Evolutionary conservation across 2,888 invertebrate genomes (phyloP), one percentile per base, ranked within the genome.

Genomic region (Diarsia mendica): DNA sequence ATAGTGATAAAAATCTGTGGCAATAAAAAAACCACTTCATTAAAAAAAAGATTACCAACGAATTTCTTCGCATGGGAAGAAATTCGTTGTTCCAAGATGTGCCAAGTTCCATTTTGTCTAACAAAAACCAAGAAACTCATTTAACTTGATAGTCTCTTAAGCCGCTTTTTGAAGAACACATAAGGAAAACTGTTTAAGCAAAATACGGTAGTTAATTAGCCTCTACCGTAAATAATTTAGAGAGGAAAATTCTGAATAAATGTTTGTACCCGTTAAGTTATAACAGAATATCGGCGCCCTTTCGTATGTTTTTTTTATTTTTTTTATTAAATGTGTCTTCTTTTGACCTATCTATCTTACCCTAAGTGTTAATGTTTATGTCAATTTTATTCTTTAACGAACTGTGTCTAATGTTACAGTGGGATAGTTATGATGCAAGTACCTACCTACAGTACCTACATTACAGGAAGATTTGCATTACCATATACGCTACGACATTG

Each of bases 201-300:
- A 83, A 79, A 79, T 64, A 33, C 58, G 67, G 65, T 58, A 72
- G 65, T 67, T 82, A 86, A 89, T 88, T 83, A 85, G 51, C 63
- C 67, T 80, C 81, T 81, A 77, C 81, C 65, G 71, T 79, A 80
- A 79, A 83, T 85, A 85, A 84, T 83, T 83, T 78, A 69, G 55
- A 71, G 20, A 72, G 75, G 77, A 77, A 79, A 77, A 77, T 80
- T 74, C 49, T 39, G 39, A 44, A 66, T 79, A 55, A 72, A 55
- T 79, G 44, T 58, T 33, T 46, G 20, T 46, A 15, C 20, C 20
- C 49, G 49, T 28, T 74, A 18, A 13, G 39, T n/a, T 33, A 13
- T 55, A 48, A 44, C 48, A 15, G 3, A 72, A 23, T 10, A 15
- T 71, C 39, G 15, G 33, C 33, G 8, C 39, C 39, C 39, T 39